These are phyloP conservation scores for Anodontia alba DNA, from an alignment of 2,888 invertebrate genomes.

Conservation along the genomic window DNA sequence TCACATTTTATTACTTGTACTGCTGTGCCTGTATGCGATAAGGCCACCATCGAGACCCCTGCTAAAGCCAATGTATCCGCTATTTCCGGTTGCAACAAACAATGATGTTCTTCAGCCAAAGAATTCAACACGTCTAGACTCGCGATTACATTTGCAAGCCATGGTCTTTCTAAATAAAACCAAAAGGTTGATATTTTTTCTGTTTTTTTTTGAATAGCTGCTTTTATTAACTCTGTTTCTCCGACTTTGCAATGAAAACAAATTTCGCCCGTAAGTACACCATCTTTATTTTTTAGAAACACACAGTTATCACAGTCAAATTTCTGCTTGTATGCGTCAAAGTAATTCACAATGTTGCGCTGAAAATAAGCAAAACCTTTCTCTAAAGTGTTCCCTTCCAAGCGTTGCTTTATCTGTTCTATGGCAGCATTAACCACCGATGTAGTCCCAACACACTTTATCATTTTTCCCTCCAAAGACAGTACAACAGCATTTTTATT, in stretches of 20 bases:
- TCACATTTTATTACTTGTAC: background rate
- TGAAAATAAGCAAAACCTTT: background rate
- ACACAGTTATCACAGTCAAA: background rate
- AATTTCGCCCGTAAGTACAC: background rate
- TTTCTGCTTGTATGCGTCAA: background rate
- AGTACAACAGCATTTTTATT: background rate
- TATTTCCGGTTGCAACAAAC: background rate
- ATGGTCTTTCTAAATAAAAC: background rate
- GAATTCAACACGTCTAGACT: background rate
- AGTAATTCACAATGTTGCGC: background rate
- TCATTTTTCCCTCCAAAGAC: background rate
- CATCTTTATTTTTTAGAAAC: background rate
- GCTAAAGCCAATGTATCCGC: background rate
- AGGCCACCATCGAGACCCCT: background rate
- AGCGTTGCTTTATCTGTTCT: background rate
- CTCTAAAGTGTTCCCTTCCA: background rate
- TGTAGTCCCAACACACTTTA: background rate
- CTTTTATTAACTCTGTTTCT: background rate
- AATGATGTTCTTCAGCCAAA: background rate
- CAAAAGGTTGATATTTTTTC: constrained; percentile 3
- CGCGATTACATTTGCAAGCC: background rate
- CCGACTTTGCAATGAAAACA: background rate
- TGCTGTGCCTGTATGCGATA: background rate
- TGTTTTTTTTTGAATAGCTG: background rate
- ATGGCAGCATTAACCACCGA: background rate